Evolutionary conservation across 2,113 vertebrate species (phyloP).

Genomic region (Salvelinus fontinalis): DNA sequence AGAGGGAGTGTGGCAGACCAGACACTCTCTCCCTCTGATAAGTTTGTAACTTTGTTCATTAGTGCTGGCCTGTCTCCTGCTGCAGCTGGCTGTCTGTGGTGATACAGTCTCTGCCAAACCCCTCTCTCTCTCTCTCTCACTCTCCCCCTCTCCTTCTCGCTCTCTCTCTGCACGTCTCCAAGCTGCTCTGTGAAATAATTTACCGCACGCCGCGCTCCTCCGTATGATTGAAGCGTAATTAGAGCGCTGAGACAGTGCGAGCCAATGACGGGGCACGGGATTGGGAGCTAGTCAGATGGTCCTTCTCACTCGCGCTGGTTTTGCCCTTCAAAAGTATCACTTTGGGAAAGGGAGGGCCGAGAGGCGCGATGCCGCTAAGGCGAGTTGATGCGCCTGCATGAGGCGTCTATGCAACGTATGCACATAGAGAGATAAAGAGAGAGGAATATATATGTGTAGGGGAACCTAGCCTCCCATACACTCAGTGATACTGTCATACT

Average conservation of each 20-base stretch:
- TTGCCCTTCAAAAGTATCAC: slow-evolving; percentile 71
- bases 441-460: neutral
- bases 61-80: slow-evolving; percentile 52
- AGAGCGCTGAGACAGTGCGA: slow-evolving; percentile 71
- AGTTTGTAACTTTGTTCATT: slow-evolving; percentile 68
- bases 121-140: slow-evolving; percentile 32
- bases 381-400: neutral
- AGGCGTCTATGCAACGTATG: neutral
- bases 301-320: slow-evolving; percentile 50
- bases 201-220: slow-evolving; percentile 71
- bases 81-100: slow-evolving; percentile 38
- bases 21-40: slow-evolving; percentile 33
- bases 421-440: neutral
- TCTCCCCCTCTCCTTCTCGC: slow-evolving; percentile 9
- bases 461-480: neutral
- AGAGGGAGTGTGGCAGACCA: neutral
- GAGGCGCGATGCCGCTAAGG: slow-evolving; percentile 9
- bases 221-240: slow-evolving; percentile 79
- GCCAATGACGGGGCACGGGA: slow-evolving; percentile 61
- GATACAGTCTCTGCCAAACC: slow-evolving; percentile 49
- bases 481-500: neutral
- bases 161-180: slow-evolving; percentile 56
- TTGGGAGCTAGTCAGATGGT: slow-evolving; percentile 69
- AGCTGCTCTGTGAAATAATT: slow-evolving; percentile 69
- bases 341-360: slow-evolving; percentile 33